A percentile compares a stretch with the other conserved stretches of the same genome.
phyloP scores from a whole-genome alignment of 92 coral and sea anemone genomes.

The Isaurus tuberculatus region DNA sequence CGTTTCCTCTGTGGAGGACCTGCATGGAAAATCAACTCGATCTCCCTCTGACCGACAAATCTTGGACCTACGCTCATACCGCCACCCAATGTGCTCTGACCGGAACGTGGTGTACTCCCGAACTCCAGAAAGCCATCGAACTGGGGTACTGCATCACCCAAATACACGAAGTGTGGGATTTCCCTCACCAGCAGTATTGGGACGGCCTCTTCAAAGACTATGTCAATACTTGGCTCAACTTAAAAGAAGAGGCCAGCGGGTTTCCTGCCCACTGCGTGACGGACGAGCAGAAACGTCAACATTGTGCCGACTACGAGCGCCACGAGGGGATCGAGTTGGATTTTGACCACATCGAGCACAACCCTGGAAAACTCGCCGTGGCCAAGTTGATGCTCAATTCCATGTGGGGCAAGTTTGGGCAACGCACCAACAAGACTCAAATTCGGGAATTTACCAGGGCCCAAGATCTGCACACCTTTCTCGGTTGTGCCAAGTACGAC shows the following conservation, averaged over 20 bases:
- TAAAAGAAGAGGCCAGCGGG: background rate
- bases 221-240: background rate
- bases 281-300: background rate
- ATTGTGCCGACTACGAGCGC: background rate
- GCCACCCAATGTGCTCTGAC: background rate
- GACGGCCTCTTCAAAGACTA: background rate
- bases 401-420: background rate
- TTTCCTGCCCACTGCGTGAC: background rate
- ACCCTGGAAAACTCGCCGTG: background rate
- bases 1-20: background rate
- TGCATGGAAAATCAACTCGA: background rate
- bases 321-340: background rate
- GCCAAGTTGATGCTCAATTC: background rate
- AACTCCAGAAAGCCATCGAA: background rate
- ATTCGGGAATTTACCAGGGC: too few relatives aligned
- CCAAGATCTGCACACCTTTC: background rate
- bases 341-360: background rate
- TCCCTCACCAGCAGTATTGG: background rate
- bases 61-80: background rate
- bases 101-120: background rate
- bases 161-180: background rate
- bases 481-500: background rate
- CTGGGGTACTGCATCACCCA: background rate
- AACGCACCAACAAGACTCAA: background rate
- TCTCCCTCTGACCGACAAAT: background rate